These are phyloP conservation scores for Eulacestoma nigropectus DNA, from an alignment of 2,113 vertebrate species.

Conservation along the genomic window DNA sequence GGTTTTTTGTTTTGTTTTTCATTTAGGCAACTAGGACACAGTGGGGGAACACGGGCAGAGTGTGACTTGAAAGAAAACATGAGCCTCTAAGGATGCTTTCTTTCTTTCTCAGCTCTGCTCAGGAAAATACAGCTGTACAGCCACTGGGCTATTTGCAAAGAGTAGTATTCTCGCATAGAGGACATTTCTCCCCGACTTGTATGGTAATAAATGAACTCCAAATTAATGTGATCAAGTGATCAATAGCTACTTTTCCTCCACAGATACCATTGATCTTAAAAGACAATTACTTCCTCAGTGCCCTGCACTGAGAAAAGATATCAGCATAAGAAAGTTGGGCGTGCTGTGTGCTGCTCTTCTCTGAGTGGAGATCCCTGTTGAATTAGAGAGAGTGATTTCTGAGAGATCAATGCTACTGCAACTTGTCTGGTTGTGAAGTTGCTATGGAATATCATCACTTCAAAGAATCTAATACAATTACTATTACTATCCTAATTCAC, in stretches of 20 bases:
- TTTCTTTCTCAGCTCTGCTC: background rate
- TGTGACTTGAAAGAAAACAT: background rate
- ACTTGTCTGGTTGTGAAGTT: background rate
- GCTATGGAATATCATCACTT: background rate
- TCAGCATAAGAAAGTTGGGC: background rate
- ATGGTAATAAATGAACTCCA: background rate
- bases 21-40: background rate
- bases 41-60: background rate
- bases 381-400: background rate
- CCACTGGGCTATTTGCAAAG: background rate
- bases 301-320: background rate
- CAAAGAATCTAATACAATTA: slow-evolving; percentile 15
- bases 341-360: background rate
- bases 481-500: background rate
- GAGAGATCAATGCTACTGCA: background rate
- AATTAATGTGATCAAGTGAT: background rate
- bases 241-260: background rate
- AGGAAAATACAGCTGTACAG: background rate
- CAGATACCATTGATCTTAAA: background rate
- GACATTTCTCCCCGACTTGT: background rate
- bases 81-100: background rate
- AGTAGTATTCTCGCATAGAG: background rate
- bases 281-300: background rate
- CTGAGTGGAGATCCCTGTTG: background rate
- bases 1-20: background rate